phyloP scores from a whole-genome alignment of 2,113 vertebrate species.

The Osmerus mordax region DNA sequence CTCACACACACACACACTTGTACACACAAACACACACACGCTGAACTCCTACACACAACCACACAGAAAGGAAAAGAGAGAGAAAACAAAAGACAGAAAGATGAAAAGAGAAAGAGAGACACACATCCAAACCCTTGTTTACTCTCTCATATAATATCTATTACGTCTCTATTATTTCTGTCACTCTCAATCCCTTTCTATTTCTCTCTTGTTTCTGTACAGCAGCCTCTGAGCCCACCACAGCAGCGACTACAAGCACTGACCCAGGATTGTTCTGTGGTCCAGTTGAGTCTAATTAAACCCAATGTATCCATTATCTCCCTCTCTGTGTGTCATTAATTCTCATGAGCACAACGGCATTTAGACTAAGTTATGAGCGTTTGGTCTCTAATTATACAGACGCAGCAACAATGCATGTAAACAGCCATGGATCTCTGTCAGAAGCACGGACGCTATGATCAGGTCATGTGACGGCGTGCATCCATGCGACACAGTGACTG shows the following conservation, averaged over 20 bases:
- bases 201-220: too few relatives aligned
- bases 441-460: slow-evolving; percentile 14
- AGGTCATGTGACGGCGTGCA: slow-evolving; percentile 11
- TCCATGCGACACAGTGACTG: slow-evolving; percentile 8
- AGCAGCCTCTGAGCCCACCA: too few relatives aligned
- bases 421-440: slow-evolving; percentile 22
- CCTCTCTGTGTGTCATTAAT: background rate
- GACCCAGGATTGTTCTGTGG: background rate
- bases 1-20: background rate
- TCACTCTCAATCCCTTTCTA: too few relatives aligned
- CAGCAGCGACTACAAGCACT: too few relatives aligned
- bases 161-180: too few relatives aligned
- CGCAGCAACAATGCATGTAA: slow-evolving; percentile 11
- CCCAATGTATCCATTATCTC: background rate
- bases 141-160: too few relatives aligned
- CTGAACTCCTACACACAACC: background rate
- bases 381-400: slow-evolving; percentile 28
- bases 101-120: too few relatives aligned
- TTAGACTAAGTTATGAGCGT: slow-evolving; percentile 7
- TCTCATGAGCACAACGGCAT: slow-evolving; percentile 23
- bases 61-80: too few relatives aligned
- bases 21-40: background rate
- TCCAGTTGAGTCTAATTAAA: background rate
- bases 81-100: too few relatives aligned
- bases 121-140: too few relatives aligned